A percentile compares a stretch with the other conserved stretches of the same genome.
phyloP scores from a whole-genome alignment of 2,113 vertebrate genomes.

The Corynorhinus townsendii region DNA sequence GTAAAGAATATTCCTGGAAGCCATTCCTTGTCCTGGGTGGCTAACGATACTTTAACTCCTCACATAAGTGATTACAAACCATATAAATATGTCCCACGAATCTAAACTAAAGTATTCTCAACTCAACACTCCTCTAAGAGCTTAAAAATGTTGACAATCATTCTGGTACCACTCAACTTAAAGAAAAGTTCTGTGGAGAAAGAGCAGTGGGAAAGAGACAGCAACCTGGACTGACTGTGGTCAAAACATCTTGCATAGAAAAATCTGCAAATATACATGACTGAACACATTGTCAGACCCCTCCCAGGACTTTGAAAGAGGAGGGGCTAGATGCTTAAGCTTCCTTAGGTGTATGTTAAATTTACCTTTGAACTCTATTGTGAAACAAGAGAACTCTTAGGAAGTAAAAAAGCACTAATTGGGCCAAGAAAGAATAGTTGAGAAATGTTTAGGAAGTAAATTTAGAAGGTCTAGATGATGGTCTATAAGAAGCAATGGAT shows the following conservation, averaged over 20 bases:
- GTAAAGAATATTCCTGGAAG: neutral
- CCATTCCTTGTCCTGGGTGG: neutral
- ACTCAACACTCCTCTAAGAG: neutral
- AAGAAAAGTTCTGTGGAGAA: neutral
- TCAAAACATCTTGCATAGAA: neutral
- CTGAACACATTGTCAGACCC: neutral
- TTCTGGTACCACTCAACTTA: neutral
- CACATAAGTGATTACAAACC: neutral
- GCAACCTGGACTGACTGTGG: neutral
- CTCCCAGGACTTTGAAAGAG: neutral
- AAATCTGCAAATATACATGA: neutral
- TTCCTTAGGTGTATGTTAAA: neutral
- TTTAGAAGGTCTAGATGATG: neutral
- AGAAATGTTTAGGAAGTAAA: neutral
- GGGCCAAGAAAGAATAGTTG: neutral
- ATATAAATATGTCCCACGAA: neutral
- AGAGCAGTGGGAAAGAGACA: neutral
- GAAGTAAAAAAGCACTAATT: neutral
- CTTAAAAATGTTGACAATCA: neutral
- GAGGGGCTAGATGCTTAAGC: neutral
- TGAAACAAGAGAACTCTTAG: neutral
- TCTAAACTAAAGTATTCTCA: neutral
- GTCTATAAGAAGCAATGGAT: neutral
- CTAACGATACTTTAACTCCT: neutral
- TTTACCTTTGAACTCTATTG: neutral